Evolutionary conservation across 2,797 vertebrate species (phyloP).

Genomic region (Peromyscus nudipes): DNA sequence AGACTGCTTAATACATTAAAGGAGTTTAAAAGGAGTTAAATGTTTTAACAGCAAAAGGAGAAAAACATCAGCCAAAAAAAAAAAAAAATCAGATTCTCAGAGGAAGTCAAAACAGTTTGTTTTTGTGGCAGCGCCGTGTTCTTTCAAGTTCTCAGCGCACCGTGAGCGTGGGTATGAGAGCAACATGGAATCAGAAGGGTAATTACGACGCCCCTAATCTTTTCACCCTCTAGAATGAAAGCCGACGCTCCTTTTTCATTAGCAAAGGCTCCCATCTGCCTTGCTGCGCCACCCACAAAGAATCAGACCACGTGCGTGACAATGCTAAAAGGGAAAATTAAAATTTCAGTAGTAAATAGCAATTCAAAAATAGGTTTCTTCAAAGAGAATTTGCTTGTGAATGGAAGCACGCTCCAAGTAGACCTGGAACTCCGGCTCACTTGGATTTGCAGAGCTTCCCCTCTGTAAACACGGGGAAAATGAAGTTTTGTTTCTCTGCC

Average conservation of each 20-base stretch:
- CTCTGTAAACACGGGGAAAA: background rate
- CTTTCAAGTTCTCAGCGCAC: constrained; percentile 31
- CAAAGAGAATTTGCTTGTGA: constrained; percentile 61
- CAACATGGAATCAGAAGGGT: constrained; percentile 46
- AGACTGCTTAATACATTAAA: background rate
- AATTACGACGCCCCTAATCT: constrained; percentile 57
- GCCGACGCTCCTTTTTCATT: constrained; percentile 26
- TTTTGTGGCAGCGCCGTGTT: background rate
- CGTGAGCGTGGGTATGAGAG: background rate
- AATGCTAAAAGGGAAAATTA: constrained; percentile 65
- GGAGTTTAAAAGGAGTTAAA: background rate
- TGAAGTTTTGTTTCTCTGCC: constrained; percentile 12
- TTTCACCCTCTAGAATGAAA: constrained; percentile 54
- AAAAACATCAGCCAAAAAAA: constrained; percentile 31
- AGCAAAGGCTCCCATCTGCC: constrained; percentile 67
- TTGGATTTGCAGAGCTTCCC: background rate
- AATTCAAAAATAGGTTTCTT: constrained; percentile 74
- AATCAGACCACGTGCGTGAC: constrained; percentile 50
- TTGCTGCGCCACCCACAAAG: constrained; percentile 67
- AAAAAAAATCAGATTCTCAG: constrained; percentile 50
- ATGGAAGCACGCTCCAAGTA: background rate
- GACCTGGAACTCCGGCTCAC: background rate
- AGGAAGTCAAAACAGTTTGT: constrained; percentile 63
- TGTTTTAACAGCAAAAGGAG: background rate
- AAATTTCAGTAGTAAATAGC: constrained; percentile 76